Base-by-base conservation (phyloP, 92 coral and sea anemone species). In the Blastomussa wellsi region DNA sequence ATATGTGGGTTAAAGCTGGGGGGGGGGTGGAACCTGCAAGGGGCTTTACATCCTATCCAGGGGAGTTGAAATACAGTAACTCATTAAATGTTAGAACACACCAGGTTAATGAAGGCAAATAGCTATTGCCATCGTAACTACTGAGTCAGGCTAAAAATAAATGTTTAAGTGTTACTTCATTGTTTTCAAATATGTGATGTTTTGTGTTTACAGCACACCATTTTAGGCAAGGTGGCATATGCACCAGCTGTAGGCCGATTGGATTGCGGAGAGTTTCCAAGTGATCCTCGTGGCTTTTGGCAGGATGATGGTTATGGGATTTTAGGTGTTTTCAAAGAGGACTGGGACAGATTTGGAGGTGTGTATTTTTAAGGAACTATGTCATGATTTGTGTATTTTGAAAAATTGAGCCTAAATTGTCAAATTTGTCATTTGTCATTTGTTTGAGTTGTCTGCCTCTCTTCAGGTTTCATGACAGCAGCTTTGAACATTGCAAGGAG, bases 271-370 rank as follows among this genome's bases (percentile, higher is more conserved):
- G 16, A 31, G 35, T 76, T 77, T 17, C 82, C 82, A 35, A 69
- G 70, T 47, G 41, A 85, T 66, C 88, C 88, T 0, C 22, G 10
- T 28, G 88, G 88, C 0, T 85, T 64, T 75, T 85, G 88, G 88
- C 88, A 85, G n/a, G 57, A 65, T 28, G 68, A 85, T 66, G 88
- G 88, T 31, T 85, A 32, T 67, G 88, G 88, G 20, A 22, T 85
- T 65, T 76, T 85, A 51, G 28, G 82, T 39, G 78, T 85, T 65
- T 85, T 55, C 73, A 85, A 85, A 77, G 32, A 22, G n/a, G 88
- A 85, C 37, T 85, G 88, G 88, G 67, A 77, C 29, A 59, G 82
- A 66, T 85, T 85, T 85, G 88, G 83, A 77, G 88, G 88, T 85
- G 35, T 26, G 88, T 51, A 19, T 14, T 29, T 2, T 20, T 7